Conservation (phyloP, 2,113 vertebrate genomes). For the Suncus etruscus region DNA sequence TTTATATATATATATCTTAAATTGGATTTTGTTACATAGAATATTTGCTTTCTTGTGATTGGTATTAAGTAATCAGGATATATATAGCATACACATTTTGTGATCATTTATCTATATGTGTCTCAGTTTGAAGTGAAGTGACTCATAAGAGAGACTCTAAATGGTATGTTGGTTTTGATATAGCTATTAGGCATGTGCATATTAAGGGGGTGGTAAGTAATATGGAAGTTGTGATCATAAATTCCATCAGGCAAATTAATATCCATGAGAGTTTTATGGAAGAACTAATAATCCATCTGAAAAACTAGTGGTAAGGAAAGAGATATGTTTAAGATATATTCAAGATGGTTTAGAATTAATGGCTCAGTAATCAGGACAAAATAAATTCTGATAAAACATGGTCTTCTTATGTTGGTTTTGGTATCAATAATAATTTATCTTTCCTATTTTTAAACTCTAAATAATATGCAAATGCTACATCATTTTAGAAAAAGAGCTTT, state of each 20-base stretch:
- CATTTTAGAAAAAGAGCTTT: no score
- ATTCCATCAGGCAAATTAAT: background rate
- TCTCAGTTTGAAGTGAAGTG: no score
- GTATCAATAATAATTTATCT: no score
- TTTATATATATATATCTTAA: no score
- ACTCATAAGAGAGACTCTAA: no score
- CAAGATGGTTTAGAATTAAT: no score
- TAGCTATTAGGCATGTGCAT: background rate
- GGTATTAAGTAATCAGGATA: background rate
- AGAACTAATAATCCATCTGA: background rate
- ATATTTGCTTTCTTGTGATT: background rate
- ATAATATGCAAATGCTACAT: no score
- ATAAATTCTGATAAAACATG: background rate
- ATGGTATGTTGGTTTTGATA: background rate
- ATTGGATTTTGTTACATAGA: slow-evolving; percentile 27
- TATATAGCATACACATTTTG: no score
- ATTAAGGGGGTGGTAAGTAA: background rate
- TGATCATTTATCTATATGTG: no score
- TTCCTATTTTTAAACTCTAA: no score
- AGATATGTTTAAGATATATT: background rate
- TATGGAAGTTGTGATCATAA: background rate
- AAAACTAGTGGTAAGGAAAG: background rate
- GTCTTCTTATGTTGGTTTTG: background rate
- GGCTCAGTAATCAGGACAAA: background rate
- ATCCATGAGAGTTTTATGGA: background rate